These are phyloP conservation scores for Sabellastarte sp. DNA, from an alignment of 2,888 invertebrate genomes.

Conservation along the genomic window DNA sequence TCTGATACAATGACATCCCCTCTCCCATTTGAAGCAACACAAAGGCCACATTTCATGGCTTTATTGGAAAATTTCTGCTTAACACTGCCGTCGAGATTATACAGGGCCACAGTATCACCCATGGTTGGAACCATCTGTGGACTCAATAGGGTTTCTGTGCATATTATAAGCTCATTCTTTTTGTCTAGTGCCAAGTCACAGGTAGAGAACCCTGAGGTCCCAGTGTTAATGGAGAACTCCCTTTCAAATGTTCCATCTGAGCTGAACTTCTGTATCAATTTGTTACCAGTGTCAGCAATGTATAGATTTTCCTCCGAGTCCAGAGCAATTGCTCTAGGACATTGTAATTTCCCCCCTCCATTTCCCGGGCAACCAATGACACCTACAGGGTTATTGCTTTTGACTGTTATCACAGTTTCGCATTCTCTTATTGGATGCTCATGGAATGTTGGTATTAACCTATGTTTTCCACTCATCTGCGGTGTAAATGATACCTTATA, in stretches of 20 bases:
- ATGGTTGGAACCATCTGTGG: constrained; percentile 18
- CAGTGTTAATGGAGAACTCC: constrained; percentile 22
- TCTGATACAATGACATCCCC: constrained; percentile 30
- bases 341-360: constrained; percentile 26
- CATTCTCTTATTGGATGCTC: constrained; percentile 24
- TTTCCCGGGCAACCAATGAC: constrained; percentile 20
- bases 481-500: constrained; percentile 21
- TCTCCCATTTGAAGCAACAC: constrained; percentile 25
- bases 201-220: constrained; percentile 21
- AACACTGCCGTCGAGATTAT: constrained; percentile 19
- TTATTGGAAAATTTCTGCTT: constrained; percentile 27
- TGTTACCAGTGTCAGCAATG: constrained; percentile 30
- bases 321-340: constrained; percentile 26
- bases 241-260: constrained; percentile 16
- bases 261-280: constrained; percentile 27
- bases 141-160: constrained; percentile 27
- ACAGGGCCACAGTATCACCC: constrained; percentile 25
- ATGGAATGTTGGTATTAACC: constrained; percentile 18
- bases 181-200: constrained; percentile 26
- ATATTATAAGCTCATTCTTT: constrained; percentile 23
- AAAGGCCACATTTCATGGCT: constrained; percentile 31
- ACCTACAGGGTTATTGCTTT: constrained; percentile 28
- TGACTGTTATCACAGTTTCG: constrained; percentile 16
- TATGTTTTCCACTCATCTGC: constrained; percentile 23
- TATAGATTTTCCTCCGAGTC: constrained; percentile 23